Base-by-base conservation (phyloP, 2,113 vertebrate species). In the Macrotus californicus region DNA sequence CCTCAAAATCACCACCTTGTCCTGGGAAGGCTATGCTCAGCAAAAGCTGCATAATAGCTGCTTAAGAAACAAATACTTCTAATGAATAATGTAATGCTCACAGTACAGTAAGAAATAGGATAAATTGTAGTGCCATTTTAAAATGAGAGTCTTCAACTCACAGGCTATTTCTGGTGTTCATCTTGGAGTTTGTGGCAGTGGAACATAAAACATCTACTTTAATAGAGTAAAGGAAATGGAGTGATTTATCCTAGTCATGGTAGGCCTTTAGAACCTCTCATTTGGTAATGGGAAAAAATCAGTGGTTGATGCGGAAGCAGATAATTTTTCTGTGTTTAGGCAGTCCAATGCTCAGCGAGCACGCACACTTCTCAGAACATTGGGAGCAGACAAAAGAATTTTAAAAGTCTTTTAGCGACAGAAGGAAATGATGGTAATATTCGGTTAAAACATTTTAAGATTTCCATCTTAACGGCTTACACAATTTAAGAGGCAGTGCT, bases 61-160 rank as follows among this genome's bases (percentile, higher is more conserved):
- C 93, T 96, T 96, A 75, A 93, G 80, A 96, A 96, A 88, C 95
- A 96, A 95, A 97, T 76, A 82, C 66, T 96, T 91, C 89, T 98
- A 96, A 98, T 97, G 98, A 98, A 98, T 98, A 98, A 98, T 98
- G 96, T 95, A 97, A 87, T 39, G 94, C 90, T 97, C 96, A 95
- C 41, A 83, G 81, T 87, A 89, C 72, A 82, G 93, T 5, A 39
- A 89, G 96, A 91, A 87, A 92, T 91, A 97, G 97, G 97, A 97
- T 97, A 96, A 97, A 97, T 96, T 66, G 41, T 89, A 82, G 77
- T 94, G 84, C 96, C 98, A 95, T 97, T 98, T 98, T 92, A 95
- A 94, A 97, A 85, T 91, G 93, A 95, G 93, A 96, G 69, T 95
- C 85, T 90, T 94, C 61, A 89, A 56, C 94, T 97, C 93, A 70